phyloP scores from a whole-genome alignment of 1,140 invertebrate genomes.

The Drosophila parvula region DNA sequence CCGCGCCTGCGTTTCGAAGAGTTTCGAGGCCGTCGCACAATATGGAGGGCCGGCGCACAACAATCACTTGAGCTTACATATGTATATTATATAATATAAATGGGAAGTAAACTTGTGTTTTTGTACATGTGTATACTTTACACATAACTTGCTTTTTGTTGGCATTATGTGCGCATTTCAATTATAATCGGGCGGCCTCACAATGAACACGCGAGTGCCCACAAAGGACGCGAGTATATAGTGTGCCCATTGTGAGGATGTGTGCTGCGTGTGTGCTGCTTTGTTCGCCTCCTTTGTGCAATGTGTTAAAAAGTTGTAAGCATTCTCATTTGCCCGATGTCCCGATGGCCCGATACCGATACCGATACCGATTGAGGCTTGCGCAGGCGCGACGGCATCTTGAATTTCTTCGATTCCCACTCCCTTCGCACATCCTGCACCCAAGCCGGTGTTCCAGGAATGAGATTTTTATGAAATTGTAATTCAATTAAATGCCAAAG shows the following conservation, averaged over 20 bases:
- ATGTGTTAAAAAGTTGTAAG: slow-evolving; percentile 82
- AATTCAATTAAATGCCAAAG: slow-evolving; percentile 72
- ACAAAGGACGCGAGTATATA: slow-evolving; percentile 45
- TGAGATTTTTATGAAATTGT: slow-evolving; percentile 70
- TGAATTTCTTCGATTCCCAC: slow-evolving; percentile 47
- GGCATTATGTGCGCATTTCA: slow-evolving; percentile 71
- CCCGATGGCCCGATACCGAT: slow-evolving; percentile 27
- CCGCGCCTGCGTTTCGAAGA: slow-evolving; percentile 41
- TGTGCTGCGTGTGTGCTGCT: slow-evolving; percentile 30
- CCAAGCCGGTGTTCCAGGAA: slow-evolving; percentile 40
- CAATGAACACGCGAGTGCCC: slow-evolving; percentile 80
- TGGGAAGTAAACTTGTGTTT: slow-evolving; percentile 64
- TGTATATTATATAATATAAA: too few relatives aligned
- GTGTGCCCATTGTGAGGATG: slow-evolving; percentile 20
- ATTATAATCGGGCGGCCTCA: slow-evolving; percentile 45
- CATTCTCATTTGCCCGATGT: slow-evolving; percentile 36
- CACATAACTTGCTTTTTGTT: slow-evolving; percentile 77
- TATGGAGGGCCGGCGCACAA: slow-evolving; percentile 51
- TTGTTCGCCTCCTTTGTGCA: slow-evolving; percentile 70
- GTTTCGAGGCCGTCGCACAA: slow-evolving; percentile 50
- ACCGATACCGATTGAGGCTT: slow-evolving; percentile 9
- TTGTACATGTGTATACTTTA: slow-evolving; percentile 79
- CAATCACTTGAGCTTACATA: slow-evolving; percentile 68
- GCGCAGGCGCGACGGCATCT: slow-evolving; percentile 69
- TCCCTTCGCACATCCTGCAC: slow-evolving; percentile 56